These are phyloP conservation scores for Melanostoma scalare DNA, from an alignment of 2,888 invertebrate species.

Conservation along the genomic window DNA sequence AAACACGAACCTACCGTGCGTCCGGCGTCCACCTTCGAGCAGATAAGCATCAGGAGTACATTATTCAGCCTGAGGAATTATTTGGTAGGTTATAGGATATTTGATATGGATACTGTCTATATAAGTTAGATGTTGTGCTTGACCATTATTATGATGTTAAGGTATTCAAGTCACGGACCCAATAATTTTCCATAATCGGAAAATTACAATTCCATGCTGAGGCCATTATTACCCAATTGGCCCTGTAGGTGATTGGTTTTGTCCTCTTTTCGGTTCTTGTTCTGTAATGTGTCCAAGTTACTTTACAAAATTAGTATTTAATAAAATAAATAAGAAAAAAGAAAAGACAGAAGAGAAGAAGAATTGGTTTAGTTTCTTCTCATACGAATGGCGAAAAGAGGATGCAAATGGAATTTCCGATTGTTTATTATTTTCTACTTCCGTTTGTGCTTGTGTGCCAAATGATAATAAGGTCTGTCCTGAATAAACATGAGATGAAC, in stretches of 20 bases:
- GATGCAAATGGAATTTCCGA: constrained; percentile 36
- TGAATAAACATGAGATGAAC: constrained; percentile 37
- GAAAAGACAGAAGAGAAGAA: too few species aligned
- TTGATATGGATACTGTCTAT: constrained; percentile 38
- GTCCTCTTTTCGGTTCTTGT: constrained; percentile 4
- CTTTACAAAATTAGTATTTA: constrained; percentile 27
- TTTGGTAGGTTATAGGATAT: constrained; percentile 17
- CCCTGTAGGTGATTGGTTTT: constrained; percentile 44
- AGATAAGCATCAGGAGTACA: constrained; percentile 25
- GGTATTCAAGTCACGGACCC: constrained; percentile 60
- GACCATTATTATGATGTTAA: neutral
- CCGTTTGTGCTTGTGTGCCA: constrained; percentile 29
- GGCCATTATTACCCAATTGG: constrained; percentile 65
- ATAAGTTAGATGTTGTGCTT: constrained; percentile 10
- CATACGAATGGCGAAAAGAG: neutral
- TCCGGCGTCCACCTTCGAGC: constrained; percentile 31
- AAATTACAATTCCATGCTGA: constrained; percentile 64
- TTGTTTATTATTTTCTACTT: constrained; percentile 42
- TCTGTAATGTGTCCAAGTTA: constrained; percentile 10
- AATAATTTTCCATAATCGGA: constrained; percentile 66
- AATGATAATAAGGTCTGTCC: constrained; percentile 37
- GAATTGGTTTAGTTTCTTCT: constrained; percentile 16
- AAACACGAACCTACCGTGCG: neutral
- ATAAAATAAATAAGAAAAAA: neutral
- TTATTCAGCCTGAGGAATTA: constrained; percentile 4